A percentile compares a stretch with the other conserved stretches of the same genome.
Evolutionary conservation across 1,140 invertebrate species (phyloP).

Genomic region (Lineus longissimus): DNA sequence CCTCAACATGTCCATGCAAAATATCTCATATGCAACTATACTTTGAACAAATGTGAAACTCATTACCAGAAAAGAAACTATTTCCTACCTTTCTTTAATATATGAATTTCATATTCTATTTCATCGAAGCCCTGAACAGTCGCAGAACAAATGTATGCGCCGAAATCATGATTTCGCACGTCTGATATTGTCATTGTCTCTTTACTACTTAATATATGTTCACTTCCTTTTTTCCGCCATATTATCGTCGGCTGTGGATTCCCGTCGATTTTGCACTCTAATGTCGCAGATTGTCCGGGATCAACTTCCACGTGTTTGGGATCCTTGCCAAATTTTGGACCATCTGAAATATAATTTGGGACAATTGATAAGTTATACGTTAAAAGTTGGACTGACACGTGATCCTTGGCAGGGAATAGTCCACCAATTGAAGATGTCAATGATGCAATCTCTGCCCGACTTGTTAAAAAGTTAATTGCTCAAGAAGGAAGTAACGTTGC

Average conservation of each 20-base stretch:
- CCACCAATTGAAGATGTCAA: too few species aligned
- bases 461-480: too few species aligned
- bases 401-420: too few species aligned
- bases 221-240: background rate
- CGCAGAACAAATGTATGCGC: background rate
- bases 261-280: background rate
- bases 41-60: too few species aligned
- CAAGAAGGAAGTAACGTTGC: too few species aligned
- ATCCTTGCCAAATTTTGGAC: background rate
- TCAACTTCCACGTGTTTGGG: background rate
- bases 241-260: background rate
- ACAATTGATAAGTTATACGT: too few species aligned
- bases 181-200: background rate
- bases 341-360: constrained; percentile 5
- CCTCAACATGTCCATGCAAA: too few species aligned
- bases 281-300: background rate
- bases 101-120: background rate
- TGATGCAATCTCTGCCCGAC: too few species aligned
- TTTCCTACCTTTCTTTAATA: constrained; percentile 5
- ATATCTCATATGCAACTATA: too few species aligned
- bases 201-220: background rate
- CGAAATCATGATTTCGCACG: background rate
- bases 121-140: background rate
- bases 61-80: too few species aligned
- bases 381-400: too few species aligned